Conservation (phyloP, 2,888 invertebrate species). For the Cyclophora albipunctata region DNA sequence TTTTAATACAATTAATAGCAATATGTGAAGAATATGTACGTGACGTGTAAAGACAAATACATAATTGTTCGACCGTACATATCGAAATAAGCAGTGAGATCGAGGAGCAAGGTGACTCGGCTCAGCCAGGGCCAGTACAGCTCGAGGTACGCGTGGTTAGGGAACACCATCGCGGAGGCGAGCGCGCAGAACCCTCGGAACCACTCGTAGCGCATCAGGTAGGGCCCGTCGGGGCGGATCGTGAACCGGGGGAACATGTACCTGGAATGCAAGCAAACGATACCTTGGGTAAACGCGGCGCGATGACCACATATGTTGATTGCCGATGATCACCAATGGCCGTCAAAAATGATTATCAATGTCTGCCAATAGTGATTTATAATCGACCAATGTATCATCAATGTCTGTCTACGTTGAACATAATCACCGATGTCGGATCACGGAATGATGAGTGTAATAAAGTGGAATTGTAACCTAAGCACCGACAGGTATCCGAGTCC, state of each 20-base stretch:
- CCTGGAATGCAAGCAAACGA: constrained; percentile 19
- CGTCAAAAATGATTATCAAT: no score
- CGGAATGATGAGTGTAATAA: not conserved
- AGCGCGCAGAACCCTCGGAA: constrained; percentile 46
- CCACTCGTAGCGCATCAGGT: constrained; percentile 47
- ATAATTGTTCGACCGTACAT: constrained; percentile 27
- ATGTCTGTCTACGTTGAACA: no score
- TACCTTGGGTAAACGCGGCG: no score
- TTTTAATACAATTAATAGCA: no score
- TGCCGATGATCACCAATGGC: no score
- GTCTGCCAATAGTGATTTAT: no score
- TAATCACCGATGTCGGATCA: no score
- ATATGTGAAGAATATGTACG: no score
- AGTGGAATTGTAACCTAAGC: constrained; percentile 31
- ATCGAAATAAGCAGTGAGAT: constrained; percentile 43
- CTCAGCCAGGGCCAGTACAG: constrained; percentile 39
- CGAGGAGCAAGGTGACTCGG: constrained; percentile 31
- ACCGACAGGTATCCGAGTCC: constrained; percentile 49
- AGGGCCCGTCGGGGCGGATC: constrained; percentile 50
- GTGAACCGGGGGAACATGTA: constrained; percentile 61
- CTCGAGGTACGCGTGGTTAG: constrained; percentile 43
- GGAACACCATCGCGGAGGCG: constrained; percentile 37
- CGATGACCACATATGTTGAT: no score
- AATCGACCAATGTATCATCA: no score
- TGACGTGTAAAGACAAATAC: no score